These are phyloP conservation scores for Chaetorhynchus papuensis DNA, from an alignment of 2,113 vertebrate genomes.

Conservation along the genomic window DNA sequence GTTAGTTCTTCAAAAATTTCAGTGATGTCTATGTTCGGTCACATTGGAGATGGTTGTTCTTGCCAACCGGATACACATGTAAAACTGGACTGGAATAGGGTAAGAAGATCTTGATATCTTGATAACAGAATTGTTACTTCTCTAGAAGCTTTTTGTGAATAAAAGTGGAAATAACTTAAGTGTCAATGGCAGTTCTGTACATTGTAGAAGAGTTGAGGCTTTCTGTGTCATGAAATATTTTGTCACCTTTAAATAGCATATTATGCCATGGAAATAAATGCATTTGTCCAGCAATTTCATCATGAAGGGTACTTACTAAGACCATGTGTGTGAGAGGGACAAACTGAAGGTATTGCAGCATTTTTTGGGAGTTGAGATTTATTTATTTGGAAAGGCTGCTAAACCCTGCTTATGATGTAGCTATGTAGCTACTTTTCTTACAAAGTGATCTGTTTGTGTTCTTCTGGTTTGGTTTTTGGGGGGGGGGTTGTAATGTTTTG, in stretches of 20 bases:
- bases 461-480: not conserved
- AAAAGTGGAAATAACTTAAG: not conserved
- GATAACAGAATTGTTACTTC: not conserved
- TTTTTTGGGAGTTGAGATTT: not conserved
- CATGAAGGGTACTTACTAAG: not conserved
- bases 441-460: not conserved
- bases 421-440: not conserved
- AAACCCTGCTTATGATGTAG: not conserved
- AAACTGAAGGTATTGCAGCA: not conserved
- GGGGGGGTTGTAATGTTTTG: not conserved
- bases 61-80: not conserved
- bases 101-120: not conserved
- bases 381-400: not conserved
- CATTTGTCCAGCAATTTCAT: not conserved
- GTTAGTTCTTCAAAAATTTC: not conserved
- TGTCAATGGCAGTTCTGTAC: not conserved
- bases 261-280: not conserved
- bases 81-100: not conserved
- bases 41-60: not conserved
- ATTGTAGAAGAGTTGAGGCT: not conserved
- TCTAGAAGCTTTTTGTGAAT: not conserved
- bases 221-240: not conserved
- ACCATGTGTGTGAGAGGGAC: not conserved
- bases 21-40: rapidly evolving
- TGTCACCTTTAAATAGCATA: not conserved